A percentile compares a stretch with the other conserved stretches of the same genome.
Evolutionary conservation across 2,888 invertebrate species (phyloP).

Genomic region (Mellilla xanthometata): DNA sequence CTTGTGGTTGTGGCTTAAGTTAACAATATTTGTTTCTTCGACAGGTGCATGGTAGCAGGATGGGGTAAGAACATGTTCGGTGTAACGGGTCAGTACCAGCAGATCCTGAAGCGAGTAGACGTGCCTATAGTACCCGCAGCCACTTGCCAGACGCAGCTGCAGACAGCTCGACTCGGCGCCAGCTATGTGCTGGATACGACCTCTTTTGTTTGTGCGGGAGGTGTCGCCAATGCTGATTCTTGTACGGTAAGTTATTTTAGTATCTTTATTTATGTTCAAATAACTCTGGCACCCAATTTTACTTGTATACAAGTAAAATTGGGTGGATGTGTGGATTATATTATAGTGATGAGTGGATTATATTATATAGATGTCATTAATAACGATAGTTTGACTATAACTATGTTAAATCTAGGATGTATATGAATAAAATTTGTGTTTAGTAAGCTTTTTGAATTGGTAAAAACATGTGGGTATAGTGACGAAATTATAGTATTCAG

Average conservation of each 20-base stretch:
- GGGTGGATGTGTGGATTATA: too few species aligned
- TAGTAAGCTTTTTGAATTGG: too few species aligned
- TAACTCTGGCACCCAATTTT: too few species aligned
- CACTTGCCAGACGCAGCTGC: conserved; percentile 85
- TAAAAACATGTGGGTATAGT: too few species aligned
- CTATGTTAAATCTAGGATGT: too few species aligned
- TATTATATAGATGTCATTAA: too few species aligned
- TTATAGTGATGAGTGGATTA: too few species aligned
- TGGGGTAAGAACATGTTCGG: conserved; percentile 94
- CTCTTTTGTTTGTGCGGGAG: conserved; percentile 91
- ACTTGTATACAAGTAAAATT: neutral
- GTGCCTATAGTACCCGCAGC: conserved; percentile 86
- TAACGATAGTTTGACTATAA: too few species aligned
- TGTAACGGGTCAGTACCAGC: conserved; percentile 81
- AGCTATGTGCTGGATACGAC: conserved; percentile 84
- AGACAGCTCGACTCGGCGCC: conserved; percentile 85
- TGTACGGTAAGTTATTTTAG: conserved; percentile 86
- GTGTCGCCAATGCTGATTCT: conserved; percentile 88
- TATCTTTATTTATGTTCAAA: too few species aligned
- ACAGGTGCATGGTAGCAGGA: conserved; percentile 87
- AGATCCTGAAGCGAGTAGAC: conserved; percentile 88
- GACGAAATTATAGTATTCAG: too few species aligned
- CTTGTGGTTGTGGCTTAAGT: too few species aligned
- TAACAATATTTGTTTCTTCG: conserved; percentile 2
- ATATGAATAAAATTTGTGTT: too few species aligned